phyloP scores from a whole-genome alignment of 2,888 invertebrate genomes.

The Ichneumoninae sp. region DNA sequence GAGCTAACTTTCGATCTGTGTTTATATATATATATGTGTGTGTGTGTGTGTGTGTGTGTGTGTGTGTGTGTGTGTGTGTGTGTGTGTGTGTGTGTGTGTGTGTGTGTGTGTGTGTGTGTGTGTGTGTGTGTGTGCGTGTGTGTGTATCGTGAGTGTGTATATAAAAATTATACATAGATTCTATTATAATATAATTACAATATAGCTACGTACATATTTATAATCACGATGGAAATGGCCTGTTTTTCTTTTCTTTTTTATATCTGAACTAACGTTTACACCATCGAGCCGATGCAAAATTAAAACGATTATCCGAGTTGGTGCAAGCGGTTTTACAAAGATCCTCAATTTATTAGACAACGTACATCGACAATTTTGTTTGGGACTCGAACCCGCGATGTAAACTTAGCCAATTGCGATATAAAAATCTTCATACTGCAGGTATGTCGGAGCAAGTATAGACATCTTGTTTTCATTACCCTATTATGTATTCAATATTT shows the following conservation, averaged over 20 bases:
- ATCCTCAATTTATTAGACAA: neutral
- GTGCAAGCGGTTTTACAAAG: conserved; percentile 21
- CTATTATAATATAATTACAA: conserved; percentile 74
- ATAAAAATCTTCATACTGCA: conserved; percentile 50
- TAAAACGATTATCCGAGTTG: conserved; percentile 28
- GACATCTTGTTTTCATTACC: conserved; percentile 42
- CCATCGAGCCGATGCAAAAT: conserved; percentile 34
- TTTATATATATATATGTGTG: conserved; percentile 40
- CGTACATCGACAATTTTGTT: conserved; percentile 9
- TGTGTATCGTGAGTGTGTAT: conserved; percentile 72
- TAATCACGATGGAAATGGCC: conserved; percentile 73
- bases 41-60: neutral
- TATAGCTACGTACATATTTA: conserved; percentile 76
- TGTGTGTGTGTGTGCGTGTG: neutral
- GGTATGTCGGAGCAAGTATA: conserved; percentile 35
- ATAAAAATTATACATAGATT: conserved; percentile 75
- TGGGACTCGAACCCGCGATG: conserved; percentile 32
- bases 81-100: neutral
- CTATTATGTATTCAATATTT: conserved; percentile 57
- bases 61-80: conserved; percentile 69
- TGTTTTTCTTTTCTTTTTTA: conserved; percentile 67
- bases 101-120: conserved; percentile 62
- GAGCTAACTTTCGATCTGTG: conserved; percentile 64
- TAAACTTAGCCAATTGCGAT: conserved; percentile 45
- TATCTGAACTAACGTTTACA: conserved; percentile 34